These are phyloP conservation scores for Castor canadensis DNA, from an alignment of 2,113 vertebrate genomes.

Conservation along the genomic window DNA sequence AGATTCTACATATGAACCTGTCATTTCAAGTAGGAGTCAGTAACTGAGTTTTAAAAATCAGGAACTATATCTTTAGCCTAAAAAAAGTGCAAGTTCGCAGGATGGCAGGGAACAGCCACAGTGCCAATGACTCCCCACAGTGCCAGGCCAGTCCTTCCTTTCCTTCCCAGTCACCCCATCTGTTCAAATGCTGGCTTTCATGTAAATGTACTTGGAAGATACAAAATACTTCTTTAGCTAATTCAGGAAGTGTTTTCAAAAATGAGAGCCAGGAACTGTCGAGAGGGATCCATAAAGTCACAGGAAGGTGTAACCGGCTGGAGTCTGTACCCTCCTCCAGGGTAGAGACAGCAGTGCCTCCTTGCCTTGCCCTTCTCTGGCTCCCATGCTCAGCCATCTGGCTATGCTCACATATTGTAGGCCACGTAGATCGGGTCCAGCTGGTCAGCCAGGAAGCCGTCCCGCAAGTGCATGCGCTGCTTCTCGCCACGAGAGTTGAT, in stretches of 20 bases:
- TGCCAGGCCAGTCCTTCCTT: not conserved
- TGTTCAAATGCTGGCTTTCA: slow-evolving; percentile 68
- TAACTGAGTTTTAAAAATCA: slow-evolving; percentile 61
- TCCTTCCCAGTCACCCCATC: slow-evolving; percentile 10
- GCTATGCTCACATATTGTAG: slow-evolving; percentile 93
- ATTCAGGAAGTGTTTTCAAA: slow-evolving; percentile 63
- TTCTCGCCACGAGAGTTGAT: slow-evolving; percentile 98
- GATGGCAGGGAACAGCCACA: slow-evolving; percentile 61
- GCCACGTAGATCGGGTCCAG: slow-evolving; percentile 98
- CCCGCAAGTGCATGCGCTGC: slow-evolving; percentile 97
- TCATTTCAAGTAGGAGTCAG: slow-evolving; percentile 47
- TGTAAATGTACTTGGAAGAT: slow-evolving; percentile 42
- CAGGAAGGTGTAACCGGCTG: not conserved
- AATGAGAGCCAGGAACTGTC: not conserved
- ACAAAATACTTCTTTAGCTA: slow-evolving; percentile 51
- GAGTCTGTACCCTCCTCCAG: not conserved
- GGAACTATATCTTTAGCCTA: slow-evolving; percentile 55
- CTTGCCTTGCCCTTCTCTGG: not conserved
- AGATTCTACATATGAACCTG: not conserved
- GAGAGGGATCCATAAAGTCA: not conserved
- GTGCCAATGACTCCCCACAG: not conserved
- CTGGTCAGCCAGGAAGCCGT: slow-evolving; percentile 97
- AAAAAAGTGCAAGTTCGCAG: slow-evolving; percentile 79
- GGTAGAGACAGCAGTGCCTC: not conserved
- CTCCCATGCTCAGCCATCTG: not conserved